Evolutionary conservation across 2,888 invertebrate genomes (phyloP).

Genomic region (Tortricodes alternella): DNA sequence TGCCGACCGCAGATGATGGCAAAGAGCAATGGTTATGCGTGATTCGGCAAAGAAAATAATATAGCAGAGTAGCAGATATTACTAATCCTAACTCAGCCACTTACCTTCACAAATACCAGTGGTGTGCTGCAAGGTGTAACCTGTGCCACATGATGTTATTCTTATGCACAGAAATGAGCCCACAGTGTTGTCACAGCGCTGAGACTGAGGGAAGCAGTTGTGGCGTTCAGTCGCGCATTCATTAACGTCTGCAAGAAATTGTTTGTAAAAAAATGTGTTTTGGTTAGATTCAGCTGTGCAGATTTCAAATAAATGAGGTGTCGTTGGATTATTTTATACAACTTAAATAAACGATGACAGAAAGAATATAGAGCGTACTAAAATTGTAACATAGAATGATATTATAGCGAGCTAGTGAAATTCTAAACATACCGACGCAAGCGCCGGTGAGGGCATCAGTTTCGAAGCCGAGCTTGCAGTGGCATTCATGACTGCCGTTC

Average conservation of each 20-base stretch:
- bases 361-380: no score
- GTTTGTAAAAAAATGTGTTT: not conserved
- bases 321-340: no score
- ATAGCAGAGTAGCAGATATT: no score
- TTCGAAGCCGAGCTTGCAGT: conserved; percentile 68
- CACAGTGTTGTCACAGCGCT: conserved; percentile 94
- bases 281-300: no score
- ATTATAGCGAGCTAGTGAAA: no score
- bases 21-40: no score
- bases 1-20: no score
- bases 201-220: conserved; percentile 85
- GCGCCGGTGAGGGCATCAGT: conserved; percentile 61
- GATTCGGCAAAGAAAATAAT: no score
- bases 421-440: conserved; percentile 60
- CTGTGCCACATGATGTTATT: conserved; percentile 96
- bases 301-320: no score
- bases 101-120: conserved; percentile 93
- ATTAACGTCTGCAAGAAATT: conserved; percentile 85
- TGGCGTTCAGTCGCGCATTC: conserved; percentile 91
- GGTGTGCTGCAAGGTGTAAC: conserved; percentile 95
- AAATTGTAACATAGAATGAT: no score
- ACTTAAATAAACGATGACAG: no score
- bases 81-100: no score
- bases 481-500: conserved; percentile 73
- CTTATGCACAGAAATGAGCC: conserved; percentile 94